Evolutionary conservation across 2,888 invertebrate species (phyloP), one percentile per base, ranked within the genome.

Genomic region (Cantharis rufa): DNA sequence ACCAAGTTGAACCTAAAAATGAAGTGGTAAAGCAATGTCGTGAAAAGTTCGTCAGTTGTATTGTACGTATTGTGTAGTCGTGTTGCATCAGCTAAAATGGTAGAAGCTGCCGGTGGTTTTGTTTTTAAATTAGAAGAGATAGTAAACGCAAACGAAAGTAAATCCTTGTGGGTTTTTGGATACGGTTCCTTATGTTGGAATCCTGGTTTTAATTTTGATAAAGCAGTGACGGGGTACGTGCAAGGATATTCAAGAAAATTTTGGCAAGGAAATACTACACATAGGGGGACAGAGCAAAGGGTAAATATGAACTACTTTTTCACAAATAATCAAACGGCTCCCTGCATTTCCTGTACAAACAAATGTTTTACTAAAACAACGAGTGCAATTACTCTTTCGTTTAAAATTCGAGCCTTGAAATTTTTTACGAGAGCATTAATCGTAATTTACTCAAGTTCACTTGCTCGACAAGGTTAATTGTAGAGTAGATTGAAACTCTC

Each of bases 131-230:
- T 86, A 10, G 83, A 86, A 74, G 83, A 83, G 71, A 84, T 84
- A 70, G 87, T 87, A 70, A 81, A 82, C 71, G 86, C 82, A 61
- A 83, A 79, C 70, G 86, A 88, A 81, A 89, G 87, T 70, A 90
- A 90, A 76, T 89, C 90, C 16, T 87, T 95, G 85, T 98, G 97
- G 97, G 92, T 98, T 24, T 98, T 98, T 86, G 98, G 98, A 0
- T 98, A 98, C 84, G 98, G 98, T 3, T 98, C 97, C 0, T 88
- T 98, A 70, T 96, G 98, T 88, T 98, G 98, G 98, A 93, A 95
- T 88, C 96, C 96, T 0, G 98, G 98, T 71, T 98, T 98, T 87
- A 93, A 94, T 72, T 97, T 93, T 86, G 91, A 92, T 83, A 92
- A 93, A 84, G 94, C 94, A 76, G 89, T 95, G 13, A 93, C 94